Conservation (phyloP, 2,113 vertebrate species). For the Leiothrix lutea region DNA sequence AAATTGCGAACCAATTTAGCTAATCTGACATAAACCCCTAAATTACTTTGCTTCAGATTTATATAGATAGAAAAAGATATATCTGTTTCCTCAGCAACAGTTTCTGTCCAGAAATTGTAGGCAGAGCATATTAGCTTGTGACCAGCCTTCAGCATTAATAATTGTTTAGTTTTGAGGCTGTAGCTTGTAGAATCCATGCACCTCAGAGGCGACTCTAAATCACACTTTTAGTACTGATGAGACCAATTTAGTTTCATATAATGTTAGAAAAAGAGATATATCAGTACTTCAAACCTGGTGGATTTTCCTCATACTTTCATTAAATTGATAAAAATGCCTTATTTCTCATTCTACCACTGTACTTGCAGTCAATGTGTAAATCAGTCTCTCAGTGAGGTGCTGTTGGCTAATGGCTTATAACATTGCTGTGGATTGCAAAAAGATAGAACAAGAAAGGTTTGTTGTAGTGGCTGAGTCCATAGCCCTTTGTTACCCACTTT, state of each 20-base stretch:
- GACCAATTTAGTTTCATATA: background rate
- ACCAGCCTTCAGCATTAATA: background rate
- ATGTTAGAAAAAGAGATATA: background rate
- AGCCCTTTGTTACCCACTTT: conserved; percentile 32
- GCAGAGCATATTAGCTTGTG: background rate
- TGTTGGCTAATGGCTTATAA: background rate
- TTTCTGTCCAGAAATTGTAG: background rate
- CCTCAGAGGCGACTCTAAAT: background rate
- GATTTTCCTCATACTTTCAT: background rate
- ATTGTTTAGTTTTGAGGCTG: background rate
- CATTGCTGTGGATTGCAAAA: background rate
- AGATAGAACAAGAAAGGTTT: background rate
- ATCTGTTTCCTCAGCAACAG: background rate
- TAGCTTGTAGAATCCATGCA: background rate
- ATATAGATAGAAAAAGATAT: background rate
- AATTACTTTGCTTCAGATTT: background rate
- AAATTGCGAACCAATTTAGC: background rate
- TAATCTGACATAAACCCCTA: background rate
- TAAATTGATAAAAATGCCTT: background rate
- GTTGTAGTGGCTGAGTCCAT: background rate
- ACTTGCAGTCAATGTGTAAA: background rate
- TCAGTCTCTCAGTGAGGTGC: background rate
- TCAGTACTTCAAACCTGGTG: background rate
- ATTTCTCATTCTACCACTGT: background rate
- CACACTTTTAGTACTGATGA: background rate